Conservation (phyloP, 2,888 invertebrate genomes). For the Phorcus lineatus region DNA sequence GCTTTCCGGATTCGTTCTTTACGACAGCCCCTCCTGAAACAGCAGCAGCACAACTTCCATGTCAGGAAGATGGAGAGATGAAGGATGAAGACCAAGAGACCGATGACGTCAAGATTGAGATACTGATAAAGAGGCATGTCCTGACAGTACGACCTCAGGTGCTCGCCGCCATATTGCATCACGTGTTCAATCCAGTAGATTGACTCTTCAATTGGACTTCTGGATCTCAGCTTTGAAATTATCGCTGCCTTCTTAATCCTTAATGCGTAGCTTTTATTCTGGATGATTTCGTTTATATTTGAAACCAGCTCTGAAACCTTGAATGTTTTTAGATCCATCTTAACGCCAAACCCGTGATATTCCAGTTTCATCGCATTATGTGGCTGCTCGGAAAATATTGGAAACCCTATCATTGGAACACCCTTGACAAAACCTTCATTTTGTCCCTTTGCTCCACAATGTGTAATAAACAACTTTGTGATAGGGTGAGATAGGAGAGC, state of each 20-base stretch:
- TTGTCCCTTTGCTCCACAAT: slow-evolving; percentile 56
- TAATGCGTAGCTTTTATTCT: slow-evolving; percentile 35
- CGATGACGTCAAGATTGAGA: slow-evolving; percentile 50
- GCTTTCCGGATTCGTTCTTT: background rate
- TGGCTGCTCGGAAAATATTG: slow-evolving; percentile 49
- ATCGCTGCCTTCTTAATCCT: slow-evolving; percentile 41
- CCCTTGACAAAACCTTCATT: slow-evolving; percentile 58
- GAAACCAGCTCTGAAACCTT: slow-evolving; percentile 35
- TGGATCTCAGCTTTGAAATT: slow-evolving; percentile 35
- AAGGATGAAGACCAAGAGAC: slow-evolving; percentile 23
- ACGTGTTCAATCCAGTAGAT: slow-evolving; percentile 61
- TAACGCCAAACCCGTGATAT: slow-evolving; percentile 46
- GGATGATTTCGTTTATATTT: slow-evolving; percentile 38
- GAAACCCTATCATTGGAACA: slow-evolving; percentile 56
- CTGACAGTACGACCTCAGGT: slow-evolving; percentile 48
- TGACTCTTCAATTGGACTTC: slow-evolving; percentile 47
- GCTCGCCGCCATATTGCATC: slow-evolving; percentile 53
- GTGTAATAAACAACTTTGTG: slow-evolving; percentile 53
- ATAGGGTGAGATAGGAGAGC: slow-evolving; percentile 52
- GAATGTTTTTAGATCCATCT: slow-evolving; percentile 37
- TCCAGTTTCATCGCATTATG: slow-evolving; percentile 45
- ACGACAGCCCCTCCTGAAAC: background rate
- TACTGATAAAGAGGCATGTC: slow-evolving; percentile 56
- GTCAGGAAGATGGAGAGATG: background rate
- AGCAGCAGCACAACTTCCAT: background rate